A percentile compares a stretch with the other conserved stretches of the same genome.
These are phyloP conservation scores for Excalfactoria chinensis DNA, from an alignment of 2,113 vertebrate genomes.

Conservation along the genomic window DNA sequence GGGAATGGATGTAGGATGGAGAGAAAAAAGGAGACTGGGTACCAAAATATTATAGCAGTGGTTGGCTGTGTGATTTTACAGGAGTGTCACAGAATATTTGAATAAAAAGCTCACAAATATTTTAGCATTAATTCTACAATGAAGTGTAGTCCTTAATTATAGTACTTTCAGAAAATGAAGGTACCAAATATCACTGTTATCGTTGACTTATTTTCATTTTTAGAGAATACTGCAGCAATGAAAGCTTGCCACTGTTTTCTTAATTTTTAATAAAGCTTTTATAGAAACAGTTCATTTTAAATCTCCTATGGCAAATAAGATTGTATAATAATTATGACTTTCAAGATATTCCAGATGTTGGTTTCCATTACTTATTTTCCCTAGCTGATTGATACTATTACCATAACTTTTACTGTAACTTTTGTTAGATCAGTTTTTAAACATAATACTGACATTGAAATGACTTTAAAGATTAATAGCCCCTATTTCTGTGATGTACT, in stretches of 20 bases:
- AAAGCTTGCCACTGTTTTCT: background rate
- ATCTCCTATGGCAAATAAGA: background rate
- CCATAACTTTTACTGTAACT: background rate
- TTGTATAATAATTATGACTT: background rate
- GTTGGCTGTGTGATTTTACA: no score
- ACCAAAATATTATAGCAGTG: no score
- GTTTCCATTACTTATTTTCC: background rate
- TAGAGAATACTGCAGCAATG: background rate
- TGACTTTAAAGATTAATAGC: background rate
- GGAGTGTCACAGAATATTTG: no score
- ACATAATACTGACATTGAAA: background rate
- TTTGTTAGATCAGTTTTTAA: background rate
- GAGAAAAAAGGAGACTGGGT: no score
- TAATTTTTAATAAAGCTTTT: background rate
- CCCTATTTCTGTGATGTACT: background rate
- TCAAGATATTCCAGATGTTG: background rate
- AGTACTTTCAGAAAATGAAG: background rate
- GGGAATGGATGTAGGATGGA: no score
- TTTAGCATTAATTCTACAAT: background rate
- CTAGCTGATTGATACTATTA: background rate
- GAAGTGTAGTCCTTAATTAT: background rate
- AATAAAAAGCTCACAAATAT: background rate
- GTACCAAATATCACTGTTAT: background rate
- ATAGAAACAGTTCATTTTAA: background rate
- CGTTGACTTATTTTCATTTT: background rate